These are phyloP conservation scores for Thamnaconus septentrionalis DNA, from an alignment of 2,113 vertebrate genomes.

Conservation along the genomic window DNA sequence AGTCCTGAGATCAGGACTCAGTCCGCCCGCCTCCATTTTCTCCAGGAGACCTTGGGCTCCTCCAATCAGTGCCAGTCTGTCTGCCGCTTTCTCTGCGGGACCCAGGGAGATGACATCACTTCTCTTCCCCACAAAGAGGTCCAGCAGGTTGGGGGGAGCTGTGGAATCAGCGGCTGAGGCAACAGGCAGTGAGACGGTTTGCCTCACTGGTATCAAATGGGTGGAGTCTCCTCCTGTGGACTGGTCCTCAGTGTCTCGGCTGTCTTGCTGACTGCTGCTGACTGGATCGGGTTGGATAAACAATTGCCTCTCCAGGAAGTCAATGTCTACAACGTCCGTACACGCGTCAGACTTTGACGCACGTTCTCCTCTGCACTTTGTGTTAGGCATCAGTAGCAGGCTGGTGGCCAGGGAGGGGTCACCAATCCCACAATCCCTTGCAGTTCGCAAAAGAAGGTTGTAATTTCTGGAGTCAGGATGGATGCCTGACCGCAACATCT, in stretches of 20 bases:
- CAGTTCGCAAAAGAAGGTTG: constrained; percentile 84
- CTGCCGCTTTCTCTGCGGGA: constrained; percentile 54
- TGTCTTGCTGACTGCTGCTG: not conserved
- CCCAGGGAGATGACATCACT: constrained; percentile 77
- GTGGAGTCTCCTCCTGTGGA: not conserved
- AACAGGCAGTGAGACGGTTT: not conserved
- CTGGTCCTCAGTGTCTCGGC: not conserved
- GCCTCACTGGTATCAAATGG: constrained; percentile 27
- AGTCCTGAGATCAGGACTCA: constrained; percentile 82
- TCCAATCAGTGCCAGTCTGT: constrained; percentile 87
- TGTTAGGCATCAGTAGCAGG: constrained; percentile 72
- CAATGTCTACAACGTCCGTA: constrained; percentile 38
- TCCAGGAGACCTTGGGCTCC: constrained; percentile 83
- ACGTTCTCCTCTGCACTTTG: not conserved
- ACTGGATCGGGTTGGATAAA: constrained; percentile 58
- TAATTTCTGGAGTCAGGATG: constrained; percentile 79
- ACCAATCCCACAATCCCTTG: constrained; percentile 87
- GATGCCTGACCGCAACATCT: constrained; percentile 86
- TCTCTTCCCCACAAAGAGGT: constrained; percentile 51
- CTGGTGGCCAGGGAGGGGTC: constrained; percentile 70
- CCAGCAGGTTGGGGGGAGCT: constrained; percentile 81
- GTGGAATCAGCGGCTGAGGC: not conserved
- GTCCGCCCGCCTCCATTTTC: constrained; percentile 79
- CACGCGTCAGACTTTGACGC: constrained; percentile 13
- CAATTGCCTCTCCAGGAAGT: constrained; percentile 81